Conservation (phyloP, 2,113 vertebrate genomes). For the Chinchilla lanigera region DNA sequence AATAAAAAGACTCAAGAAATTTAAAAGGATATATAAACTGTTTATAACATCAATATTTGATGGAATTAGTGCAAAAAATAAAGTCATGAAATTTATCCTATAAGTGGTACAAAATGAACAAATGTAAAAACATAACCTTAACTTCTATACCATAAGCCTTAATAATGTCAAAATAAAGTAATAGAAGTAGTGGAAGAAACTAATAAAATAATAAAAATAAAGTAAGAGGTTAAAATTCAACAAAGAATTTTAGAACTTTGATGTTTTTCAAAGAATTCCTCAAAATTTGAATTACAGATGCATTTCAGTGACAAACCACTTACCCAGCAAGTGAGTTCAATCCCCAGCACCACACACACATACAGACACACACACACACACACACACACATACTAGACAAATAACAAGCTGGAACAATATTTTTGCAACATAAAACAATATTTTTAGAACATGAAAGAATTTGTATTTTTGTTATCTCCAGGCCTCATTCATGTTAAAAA, state of each 20-base stretch:
- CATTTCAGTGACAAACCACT: background rate
- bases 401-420: background rate
- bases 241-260: background rate
- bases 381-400: background rate
- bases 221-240: background rate
- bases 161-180: background rate
- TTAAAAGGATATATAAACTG: background rate
- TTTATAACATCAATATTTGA: background rate
- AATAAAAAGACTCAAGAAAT: background rate
- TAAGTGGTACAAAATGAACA: background rate
- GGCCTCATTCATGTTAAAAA: background rate
- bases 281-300: background rate
- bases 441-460: no score
- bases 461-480: background rate
- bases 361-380: background rate
- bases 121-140: background rate
- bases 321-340: background rate
- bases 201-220: background rate
- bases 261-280: background rate
- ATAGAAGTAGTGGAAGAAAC: background rate
- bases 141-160: background rate
- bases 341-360: background rate
- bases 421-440: conserved; percentile 2
- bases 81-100: background rate
- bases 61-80: background rate